Conservation (phyloP, 2,888 invertebrate species). For the Nemotelus nigrinus region DNA sequence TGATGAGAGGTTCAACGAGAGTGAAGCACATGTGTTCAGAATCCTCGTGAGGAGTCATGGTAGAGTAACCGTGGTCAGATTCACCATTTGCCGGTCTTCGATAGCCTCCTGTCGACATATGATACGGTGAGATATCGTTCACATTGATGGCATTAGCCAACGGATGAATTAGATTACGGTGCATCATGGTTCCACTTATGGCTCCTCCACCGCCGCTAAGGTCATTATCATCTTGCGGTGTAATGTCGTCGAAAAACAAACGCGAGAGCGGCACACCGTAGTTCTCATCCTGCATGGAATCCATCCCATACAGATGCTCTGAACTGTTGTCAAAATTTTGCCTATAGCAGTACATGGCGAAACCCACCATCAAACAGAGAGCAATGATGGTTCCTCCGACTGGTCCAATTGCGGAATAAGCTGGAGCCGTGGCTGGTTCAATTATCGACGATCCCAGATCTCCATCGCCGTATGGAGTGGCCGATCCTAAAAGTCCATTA, state of each 20-base stretch:
- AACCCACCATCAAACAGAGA: slow-evolving; percentile 80
- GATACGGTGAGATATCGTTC: slow-evolving; percentile 80
- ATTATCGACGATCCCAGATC: slow-evolving; percentile 60
- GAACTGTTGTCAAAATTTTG: slow-evolving; percentile 67
- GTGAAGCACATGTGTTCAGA: slow-evolving; percentile 84
- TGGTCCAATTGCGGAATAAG: slow-evolving; percentile 82
- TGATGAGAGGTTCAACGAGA: slow-evolving; percentile 72
- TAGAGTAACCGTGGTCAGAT: slow-evolving; percentile 95
- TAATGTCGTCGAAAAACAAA: slow-evolving; percentile 72
- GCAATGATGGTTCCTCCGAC: slow-evolving; percentile 87
- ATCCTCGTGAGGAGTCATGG: slow-evolving; percentile 92
- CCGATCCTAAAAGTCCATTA: slow-evolving; percentile 84
- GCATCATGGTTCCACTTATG: slow-evolving; percentile 59
- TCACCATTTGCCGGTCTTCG: slow-evolving; percentile 73
- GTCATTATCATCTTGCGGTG: slow-evolving; percentile 59
- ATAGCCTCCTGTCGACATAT: slow-evolving; percentile 78
- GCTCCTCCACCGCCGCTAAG: slow-evolving; percentile 63
- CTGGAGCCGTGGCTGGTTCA: slow-evolving; percentile 64
- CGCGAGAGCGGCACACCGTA: slow-evolving; percentile 78
- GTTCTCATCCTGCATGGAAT: slow-evolving; percentile 67
- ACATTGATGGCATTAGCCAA: slow-evolving; percentile 72
- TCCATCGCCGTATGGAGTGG: slow-evolving; percentile 75
- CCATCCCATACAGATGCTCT: slow-evolving; percentile 66
- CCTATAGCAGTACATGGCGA: slow-evolving; percentile 86
- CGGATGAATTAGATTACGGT: slow-evolving; percentile 74